Conservation (phyloP, 2,113 vertebrate genomes). For the Heterotis niloticus region DNA sequence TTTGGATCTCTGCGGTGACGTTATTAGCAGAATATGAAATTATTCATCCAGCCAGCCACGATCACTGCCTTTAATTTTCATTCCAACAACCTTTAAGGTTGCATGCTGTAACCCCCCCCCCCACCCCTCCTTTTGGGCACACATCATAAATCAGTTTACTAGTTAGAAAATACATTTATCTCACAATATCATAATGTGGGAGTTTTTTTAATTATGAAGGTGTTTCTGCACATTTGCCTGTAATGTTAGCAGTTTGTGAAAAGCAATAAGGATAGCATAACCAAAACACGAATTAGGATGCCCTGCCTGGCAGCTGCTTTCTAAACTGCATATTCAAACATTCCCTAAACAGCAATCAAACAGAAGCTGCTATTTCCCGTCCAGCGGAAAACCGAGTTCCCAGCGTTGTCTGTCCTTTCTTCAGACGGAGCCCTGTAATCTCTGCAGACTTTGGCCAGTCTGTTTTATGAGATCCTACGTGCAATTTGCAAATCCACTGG, state of each 20-base stretch:
- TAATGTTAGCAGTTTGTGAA: background rate
- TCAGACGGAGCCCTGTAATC: slow-evolving; percentile 9
- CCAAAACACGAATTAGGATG: background rate
- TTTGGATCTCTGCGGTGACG: slow-evolving; percentile 7
- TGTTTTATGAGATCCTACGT: slow-evolving; percentile 8
- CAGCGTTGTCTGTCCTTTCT: slow-evolving; percentile 7
- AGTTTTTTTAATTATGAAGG: background rate
- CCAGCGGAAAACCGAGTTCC: slow-evolving; percentile 6
- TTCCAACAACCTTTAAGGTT: background rate
- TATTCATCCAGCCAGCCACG: slow-evolving; percentile 11
- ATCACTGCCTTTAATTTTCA: slow-evolving; percentile 15
- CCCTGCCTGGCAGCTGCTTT: background rate
- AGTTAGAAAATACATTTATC: slow-evolving; percentile 2
- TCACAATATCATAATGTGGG: background rate
- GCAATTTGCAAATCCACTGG: slow-evolving; percentile 20
- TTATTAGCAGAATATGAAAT: slow-evolving; percentile 1
- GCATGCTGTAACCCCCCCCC: background rate
- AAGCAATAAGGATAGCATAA: background rate
- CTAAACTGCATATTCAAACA: background rate
- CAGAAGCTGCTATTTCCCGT: slow-evolving; percentile 6
- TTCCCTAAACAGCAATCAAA: slow-evolving; percentile 20
- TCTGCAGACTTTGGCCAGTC: slow-evolving; percentile 19
- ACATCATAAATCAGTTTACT: slow-evolving; percentile 10
- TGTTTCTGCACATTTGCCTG: background rate
- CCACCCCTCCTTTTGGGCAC: background rate